Conservation (phyloP, 2,888 invertebrate species). For the Pseudococcus longispinus region DNA sequence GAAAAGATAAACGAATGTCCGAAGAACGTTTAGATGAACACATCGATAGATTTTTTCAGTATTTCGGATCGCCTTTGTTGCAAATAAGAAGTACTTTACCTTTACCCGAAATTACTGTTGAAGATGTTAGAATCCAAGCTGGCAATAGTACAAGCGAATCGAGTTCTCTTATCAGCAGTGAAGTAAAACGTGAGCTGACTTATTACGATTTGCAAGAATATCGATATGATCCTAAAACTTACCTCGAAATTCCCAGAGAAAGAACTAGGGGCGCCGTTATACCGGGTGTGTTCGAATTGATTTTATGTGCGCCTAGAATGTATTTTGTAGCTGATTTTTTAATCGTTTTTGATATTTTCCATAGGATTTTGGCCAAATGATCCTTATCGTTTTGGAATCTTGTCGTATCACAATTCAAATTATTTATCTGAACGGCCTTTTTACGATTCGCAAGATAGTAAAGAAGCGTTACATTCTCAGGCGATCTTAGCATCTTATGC, state of each 20-base stretch:
- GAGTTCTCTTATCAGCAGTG: neutral
- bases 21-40: conserved; percentile 67
- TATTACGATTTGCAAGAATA: conserved; percentile 50
- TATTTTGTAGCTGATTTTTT: neutral
- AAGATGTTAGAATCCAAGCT: conserved; percentile 62
- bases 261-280: conserved; percentile 72
- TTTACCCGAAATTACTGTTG: conserved; percentile 65
- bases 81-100: conserved; percentile 75
- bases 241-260: conserved; percentile 56
- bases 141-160: neutral
- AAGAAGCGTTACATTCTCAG: conserved; percentile 75
- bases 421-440: conserved; percentile 67
- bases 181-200: neutral
- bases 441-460: conserved; percentile 67
- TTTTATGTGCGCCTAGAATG: neutral
- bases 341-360: conserved; percentile 60
- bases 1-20: conserved; percentile 61
- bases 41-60: conserved; percentile 74
- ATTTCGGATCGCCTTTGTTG: conserved; percentile 73
- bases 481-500: conserved; percentile 81
- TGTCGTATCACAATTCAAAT: conserved; percentile 76
- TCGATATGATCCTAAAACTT: conserved; percentile 66
- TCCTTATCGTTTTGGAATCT: conserved; percentile 75
- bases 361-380: conserved; percentile 87
- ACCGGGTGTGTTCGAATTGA: conserved; percentile 68